These are phyloP conservation scores for Trachops cirrhosus DNA, from an alignment of 2,797 vertebrate genomes.

Conservation along the genomic window DNA sequence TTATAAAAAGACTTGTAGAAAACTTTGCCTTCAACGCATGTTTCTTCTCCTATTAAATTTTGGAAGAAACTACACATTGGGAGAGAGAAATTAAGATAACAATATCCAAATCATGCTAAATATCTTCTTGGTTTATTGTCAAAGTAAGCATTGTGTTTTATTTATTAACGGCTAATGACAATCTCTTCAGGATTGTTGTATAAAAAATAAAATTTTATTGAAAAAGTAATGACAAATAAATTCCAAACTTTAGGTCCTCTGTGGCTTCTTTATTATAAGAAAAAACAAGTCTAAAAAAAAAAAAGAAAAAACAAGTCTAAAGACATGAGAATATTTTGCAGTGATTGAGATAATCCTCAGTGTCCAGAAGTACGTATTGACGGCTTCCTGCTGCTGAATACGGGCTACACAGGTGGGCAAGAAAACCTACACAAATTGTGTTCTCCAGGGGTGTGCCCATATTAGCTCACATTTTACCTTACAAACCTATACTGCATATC, in stretches of 20 bases:
- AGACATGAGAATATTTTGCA: not conserved
- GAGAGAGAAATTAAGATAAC: not conserved
- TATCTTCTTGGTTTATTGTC: not conserved
- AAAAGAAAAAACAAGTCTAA: not conserved
- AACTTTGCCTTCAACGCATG: not conserved
- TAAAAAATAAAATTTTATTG: conserved; percentile 49
- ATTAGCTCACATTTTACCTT: not conserved
- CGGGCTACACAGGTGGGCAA: not conserved
- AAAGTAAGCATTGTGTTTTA: not conserved
- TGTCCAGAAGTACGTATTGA: not conserved
- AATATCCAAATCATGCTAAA: not conserved
- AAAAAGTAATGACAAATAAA: not conserved
- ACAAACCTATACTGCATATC: not conserved
- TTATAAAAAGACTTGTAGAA: not conserved
- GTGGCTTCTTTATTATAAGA: not conserved
- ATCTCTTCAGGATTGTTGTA: conserved; percentile 30
- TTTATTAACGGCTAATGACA: not conserved
- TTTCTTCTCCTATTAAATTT: not conserved
- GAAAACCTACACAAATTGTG: not conserved
- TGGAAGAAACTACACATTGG: not conserved
- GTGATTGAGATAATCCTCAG: not conserved
- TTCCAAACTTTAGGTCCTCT: not conserved
- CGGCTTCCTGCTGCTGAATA: not conserved
- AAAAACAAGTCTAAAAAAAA: not conserved
- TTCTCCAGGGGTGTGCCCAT: not conserved